Evolutionary conservation across 2,888 invertebrate species (phyloP), one percentile per base, ranked within the genome.

Genomic region (Pachydiplax longipennis): DNA sequence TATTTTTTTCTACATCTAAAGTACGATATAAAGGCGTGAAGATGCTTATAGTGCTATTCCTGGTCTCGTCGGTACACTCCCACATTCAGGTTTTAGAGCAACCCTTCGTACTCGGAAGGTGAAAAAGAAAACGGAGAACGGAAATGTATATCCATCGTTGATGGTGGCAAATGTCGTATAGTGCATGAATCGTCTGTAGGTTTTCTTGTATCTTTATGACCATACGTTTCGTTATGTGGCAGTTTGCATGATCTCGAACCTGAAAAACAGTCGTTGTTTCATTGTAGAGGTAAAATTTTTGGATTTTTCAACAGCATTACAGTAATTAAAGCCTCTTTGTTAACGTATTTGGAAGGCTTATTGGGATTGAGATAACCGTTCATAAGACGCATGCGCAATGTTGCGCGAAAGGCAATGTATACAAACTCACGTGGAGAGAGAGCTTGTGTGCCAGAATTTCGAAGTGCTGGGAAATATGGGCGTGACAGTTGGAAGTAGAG

Each of bases 401-500:
- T 82, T 80, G 65, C 80, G 81, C 80, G 91, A 35, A 65, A 65
- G 44, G 83, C 40, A 61, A 61, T 91, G 91, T 92, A 91, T 91
- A 92, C 92, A 92, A 92, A 91, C 92, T 92, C 92, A 92, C 92
- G 92, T 92, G 92, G 91, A 91, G 73, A 83, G 48, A 35, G 40
- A 80, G 61, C 40, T 25, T 31, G 35, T 35, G 48, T 18, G 40
- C 48, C 31, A 80, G 80, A n/a, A 90, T 80, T 31, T 90, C 90
- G 44, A 12, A 80, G 22, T 80, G 4, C 31, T 61, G 15, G 53
- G 12, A 35, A 90, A 37, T 44, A n/a, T 81, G 65, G 18, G n/a
- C 8, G 58, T 87, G 87, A 87, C 65, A 87, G 87, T 40, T 87
- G 6, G 4, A 15, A 61, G 13, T 40, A 25, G 18, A 22, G 31